Conservation (phyloP, 2,888 invertebrate genomes). For the Ophion slaviceki region DNA sequence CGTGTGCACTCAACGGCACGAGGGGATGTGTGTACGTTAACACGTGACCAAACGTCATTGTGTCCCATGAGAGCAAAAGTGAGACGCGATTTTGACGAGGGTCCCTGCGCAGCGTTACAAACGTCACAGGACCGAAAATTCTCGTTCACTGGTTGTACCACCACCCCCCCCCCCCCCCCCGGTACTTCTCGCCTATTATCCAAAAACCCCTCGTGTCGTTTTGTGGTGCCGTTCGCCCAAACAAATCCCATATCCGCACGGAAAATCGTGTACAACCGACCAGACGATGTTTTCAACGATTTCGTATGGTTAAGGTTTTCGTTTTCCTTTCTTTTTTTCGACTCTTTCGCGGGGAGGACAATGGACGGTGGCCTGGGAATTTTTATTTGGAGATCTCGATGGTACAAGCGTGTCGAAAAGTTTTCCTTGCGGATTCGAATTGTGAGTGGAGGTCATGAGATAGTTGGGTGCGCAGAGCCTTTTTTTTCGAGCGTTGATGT, state of each 20-base stretch:
- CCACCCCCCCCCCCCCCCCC: conserved; percentile 5
- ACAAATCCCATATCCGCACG: conserved; percentile 8
- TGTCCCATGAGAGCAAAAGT: conserved; percentile 69
- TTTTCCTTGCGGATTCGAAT: background rate
- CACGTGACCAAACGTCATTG: conserved; percentile 75
- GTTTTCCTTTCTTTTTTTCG: background rate
- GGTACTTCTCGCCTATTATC: background rate
- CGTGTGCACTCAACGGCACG: conserved; percentile 64
- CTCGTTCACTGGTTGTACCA: conserved; percentile 8
- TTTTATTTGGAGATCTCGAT: background rate
- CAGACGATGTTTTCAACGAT: conserved; percentile 4
- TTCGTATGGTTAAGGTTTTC: conserved; percentile 7
- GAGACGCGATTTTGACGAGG: conserved; percentile 69
- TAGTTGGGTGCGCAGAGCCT: background rate
- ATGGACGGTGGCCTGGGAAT: background rate
- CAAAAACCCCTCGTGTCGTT: background rate
- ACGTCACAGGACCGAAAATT: conserved; percentile 44
- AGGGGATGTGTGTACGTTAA: conserved; percentile 70
- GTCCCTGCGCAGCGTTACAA: conserved; percentile 25
- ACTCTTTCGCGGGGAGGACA: background rate
- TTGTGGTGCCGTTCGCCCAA: background rate
- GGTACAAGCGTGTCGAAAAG: background rate
- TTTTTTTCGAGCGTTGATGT: background rate
- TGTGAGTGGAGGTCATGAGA: background rate
- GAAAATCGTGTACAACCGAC: conserved; percentile 24